Evolutionary conservation across 2,888 invertebrate genomes (phyloP).

Genomic region (Xestia xanthographa): DNA sequence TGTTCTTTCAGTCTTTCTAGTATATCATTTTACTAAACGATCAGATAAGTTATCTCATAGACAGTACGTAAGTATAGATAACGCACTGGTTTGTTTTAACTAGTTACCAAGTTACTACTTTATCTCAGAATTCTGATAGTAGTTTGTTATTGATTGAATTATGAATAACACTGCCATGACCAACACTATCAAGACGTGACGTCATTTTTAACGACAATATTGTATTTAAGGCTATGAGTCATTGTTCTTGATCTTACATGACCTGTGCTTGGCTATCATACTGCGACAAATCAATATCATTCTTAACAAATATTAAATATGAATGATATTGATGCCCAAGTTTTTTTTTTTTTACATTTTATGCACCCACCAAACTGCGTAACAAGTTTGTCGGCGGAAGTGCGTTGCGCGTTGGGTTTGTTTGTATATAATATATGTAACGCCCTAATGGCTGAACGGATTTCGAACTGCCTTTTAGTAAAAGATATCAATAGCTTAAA

Average conservation of each 20-base stretch:
- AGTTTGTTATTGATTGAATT: constrained; percentile 5
- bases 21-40: background rate
- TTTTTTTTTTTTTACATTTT: no score
- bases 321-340: no score
- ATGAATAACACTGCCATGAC: constrained; percentile 24
- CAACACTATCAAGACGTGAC: constrained; percentile 24
- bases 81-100: background rate
- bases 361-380: no score
- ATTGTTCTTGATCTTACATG: constrained; percentile 46
- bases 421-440: no score
- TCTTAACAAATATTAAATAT: background rate
- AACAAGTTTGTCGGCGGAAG: no score
- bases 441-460: background rate
- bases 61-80: background rate
- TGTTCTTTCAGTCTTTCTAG: background rate
- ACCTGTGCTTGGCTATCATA: constrained; percentile 31
- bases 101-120: background rate
- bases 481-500: no score
- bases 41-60: background rate
- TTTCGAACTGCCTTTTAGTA: no score
- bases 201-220: constrained; percentile 30
- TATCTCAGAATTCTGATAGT: background rate
- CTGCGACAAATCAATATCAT: constrained; percentile 1
- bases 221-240: constrained; percentile 41
- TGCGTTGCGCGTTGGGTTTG: no score